Evolutionary conservation across 2,113 vertebrate species (phyloP), one percentile per base, ranked within the genome.

Genomic region (Xenopus borealis): DNA sequence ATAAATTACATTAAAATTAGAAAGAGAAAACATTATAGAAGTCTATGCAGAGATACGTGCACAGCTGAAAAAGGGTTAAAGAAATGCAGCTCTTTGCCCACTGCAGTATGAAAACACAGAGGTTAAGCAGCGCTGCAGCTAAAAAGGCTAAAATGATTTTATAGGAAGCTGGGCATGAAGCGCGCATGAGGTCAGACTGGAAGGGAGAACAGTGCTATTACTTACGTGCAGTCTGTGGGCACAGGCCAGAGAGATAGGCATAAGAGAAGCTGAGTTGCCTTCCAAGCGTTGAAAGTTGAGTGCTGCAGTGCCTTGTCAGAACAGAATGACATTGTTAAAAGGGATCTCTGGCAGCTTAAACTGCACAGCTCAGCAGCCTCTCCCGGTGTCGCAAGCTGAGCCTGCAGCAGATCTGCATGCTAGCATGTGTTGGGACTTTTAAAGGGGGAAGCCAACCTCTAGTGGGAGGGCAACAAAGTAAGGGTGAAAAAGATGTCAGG

Each of bases 351-450:
- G 89, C 90, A 90, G 89, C 85, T 85, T 75, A 92, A 94, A 93
- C 89, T 94, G 93, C 93, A 92, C 91, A 82, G 91, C 92, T 94
- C 92, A 94, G 93, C 93, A 94, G 86, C 90, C 91, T 91, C 90
- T 81, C 90, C 84, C 80, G 86, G 86, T 93, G 93, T 92, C 88
- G 93, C 93, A 93, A 88, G 73, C 91, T 87, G 86, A 87, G 92
- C 88, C 92, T 92, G 92, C 92, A 91, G 91, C 89, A 92, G 89
- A 89, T 88, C 89, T 90, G 91, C 90, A 90, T 90, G 90, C 91
- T 86, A 80, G 88, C 86, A 92, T 89, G 90, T 88, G 91, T 89
- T 84, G 86, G 87, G 88, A 89, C 90, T 92, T 92, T 94, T 93
- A 94, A 93, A 94, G 92, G 92, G 91, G 47, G 90, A 93, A 91